These are phyloP conservation scores for Rhabdophis nuchalis DNA, from an alignment of 2,797 vertebrate genomes.

Conservation along the genomic window DNA sequence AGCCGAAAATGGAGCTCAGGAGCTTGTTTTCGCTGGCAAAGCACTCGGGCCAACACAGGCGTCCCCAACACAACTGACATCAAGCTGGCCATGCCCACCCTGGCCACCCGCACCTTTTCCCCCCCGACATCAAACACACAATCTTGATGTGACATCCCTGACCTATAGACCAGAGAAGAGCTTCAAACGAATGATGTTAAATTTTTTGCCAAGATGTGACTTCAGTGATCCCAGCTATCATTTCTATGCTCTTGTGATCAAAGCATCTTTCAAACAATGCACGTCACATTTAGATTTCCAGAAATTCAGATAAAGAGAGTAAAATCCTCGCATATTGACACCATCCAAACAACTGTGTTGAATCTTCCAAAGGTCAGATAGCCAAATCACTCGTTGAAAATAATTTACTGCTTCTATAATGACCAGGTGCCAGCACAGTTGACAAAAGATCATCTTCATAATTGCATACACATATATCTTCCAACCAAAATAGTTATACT, in stretches of 20 bases:
- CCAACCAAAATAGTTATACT: slow-evolving; percentile 15
- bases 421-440: slow-evolving; percentile 23
- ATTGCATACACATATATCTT: slow-evolving; percentile 27
- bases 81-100: too few relatives aligned
- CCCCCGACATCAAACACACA: too few relatives aligned
- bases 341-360: not conserved
- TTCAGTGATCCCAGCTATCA: not conserved
- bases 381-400: not conserved
- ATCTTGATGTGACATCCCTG: too few relatives aligned
- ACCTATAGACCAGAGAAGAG: not conserved
- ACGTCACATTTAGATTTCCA: not conserved
- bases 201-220: not conserved
- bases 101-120: too few relatives aligned
- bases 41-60: too few relatives aligned
- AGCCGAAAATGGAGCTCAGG: too few relatives aligned
- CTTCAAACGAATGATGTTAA: not conserved
- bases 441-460: slow-evolving; percentile 26
- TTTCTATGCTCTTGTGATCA: not conserved
- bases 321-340: not conserved
- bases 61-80: too few relatives aligned
- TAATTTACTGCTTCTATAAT: not conserved
- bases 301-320: not conserved
- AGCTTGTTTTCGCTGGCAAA: too few relatives aligned
- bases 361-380: not conserved
- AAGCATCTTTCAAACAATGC: not conserved